Percentiles rank a stretch among this genome's conserved stretches.
phyloP scores from a whole-genome alignment of 2,797 vertebrate species.

The Petrocephalus sullivani region DNA sequence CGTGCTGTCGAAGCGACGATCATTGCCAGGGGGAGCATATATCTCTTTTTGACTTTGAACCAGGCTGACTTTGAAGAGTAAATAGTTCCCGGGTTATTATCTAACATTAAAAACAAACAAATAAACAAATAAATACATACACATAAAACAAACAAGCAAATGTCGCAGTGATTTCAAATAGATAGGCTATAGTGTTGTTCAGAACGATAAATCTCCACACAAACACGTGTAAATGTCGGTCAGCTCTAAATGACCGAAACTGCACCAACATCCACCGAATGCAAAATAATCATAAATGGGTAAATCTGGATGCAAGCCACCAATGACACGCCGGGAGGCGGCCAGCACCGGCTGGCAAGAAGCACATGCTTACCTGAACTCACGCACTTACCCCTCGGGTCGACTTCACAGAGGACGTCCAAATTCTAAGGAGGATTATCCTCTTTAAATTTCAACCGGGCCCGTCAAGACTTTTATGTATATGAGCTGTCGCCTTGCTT shows the following conservation, averaged over 20 bases:
- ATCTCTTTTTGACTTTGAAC: background rate
- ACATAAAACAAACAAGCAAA: background rate
- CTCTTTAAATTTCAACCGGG: background rate
- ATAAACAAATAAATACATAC: background rate
- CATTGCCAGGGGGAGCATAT: background rate
- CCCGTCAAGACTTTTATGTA: background rate
- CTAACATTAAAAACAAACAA: background rate
- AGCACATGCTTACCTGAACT: slow-evolving; percentile 49
- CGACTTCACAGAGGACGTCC: background rate
- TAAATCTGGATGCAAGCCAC: background rate
- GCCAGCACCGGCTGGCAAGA: background rate
- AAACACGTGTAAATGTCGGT: background rate
- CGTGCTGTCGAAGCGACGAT: background rate
- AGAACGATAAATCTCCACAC: background rate
- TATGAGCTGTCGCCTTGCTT: background rate
- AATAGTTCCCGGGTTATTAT: background rate
- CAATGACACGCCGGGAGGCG: background rate
- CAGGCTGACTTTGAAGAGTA: background rate
- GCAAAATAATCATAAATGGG: background rate
- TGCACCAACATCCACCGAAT: background rate
- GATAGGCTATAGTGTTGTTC: background rate
- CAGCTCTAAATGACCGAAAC: background rate
- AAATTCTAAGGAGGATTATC: slow-evolving; percentile 11
- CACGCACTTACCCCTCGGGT: slow-evolving; percentile 39
- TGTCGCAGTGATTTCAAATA: background rate